These are phyloP conservation scores for Leucophenga varia DNA, from an alignment of 1,140 invertebrate genomes.

Conservation along the genomic window DNA sequence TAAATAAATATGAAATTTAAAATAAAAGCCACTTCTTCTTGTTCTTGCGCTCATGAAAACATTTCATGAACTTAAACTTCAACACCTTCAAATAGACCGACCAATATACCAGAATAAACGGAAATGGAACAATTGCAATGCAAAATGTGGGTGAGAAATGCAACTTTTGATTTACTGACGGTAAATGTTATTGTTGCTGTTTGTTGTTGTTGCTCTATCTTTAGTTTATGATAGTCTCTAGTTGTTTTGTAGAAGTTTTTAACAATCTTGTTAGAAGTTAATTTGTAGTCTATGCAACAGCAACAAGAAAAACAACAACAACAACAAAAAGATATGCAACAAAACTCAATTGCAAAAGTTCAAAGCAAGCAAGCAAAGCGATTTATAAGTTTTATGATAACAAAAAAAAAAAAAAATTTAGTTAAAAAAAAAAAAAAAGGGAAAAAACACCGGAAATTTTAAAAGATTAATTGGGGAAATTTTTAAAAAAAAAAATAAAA, in stretches of 20 bases:
- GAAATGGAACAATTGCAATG: too few species aligned
- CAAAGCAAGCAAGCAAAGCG: conserved; percentile 39
- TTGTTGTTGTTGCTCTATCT: conserved; percentile 29
- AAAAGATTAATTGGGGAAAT: too few species aligned
- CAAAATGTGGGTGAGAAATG: too few species aligned
- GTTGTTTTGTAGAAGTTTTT: conserved; percentile 39
- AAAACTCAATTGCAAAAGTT: conserved; percentile 52
- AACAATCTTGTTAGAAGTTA: too few species aligned
- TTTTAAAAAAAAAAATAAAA: too few species aligned
- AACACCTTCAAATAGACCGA: too few species aligned
- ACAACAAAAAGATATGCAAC: not conserved
- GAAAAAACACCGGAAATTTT: not conserved
- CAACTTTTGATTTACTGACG: conserved; percentile 32
- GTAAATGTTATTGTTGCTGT: conserved; percentile 44
- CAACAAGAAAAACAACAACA: conserved; percentile 37
- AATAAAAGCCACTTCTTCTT: too few species aligned
- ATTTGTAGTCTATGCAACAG: conserved; percentile 15
- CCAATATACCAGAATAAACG: too few species aligned
- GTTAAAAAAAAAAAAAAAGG: conserved; percentile 3
- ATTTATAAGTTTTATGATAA: conserved; percentile 54
- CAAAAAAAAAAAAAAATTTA: conserved; percentile 20
- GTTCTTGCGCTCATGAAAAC: too few species aligned
- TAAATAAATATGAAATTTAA: too few species aligned
- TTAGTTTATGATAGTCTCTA: conserved; percentile 33
- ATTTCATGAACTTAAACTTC: too few species aligned